Conservation (phyloP, 2,797 vertebrate genomes). For the Cirrhinus molitorella region DNA sequence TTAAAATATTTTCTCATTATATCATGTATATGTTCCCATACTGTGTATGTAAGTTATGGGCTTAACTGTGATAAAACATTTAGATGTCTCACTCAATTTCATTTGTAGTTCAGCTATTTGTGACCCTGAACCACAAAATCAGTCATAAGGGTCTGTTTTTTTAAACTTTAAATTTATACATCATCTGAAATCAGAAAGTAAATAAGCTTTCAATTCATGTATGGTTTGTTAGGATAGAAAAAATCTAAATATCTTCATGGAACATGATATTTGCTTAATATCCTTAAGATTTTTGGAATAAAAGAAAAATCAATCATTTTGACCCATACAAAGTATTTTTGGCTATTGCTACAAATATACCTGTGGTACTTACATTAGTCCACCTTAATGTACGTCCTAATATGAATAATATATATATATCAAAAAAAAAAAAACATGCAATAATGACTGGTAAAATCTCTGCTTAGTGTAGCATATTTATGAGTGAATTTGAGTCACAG, state of each 20-base stretch:
- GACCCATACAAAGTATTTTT: too few relatives aligned
- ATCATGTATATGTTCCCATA: background rate
- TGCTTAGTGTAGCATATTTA: constrained; percentile 5
- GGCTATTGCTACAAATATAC: too few relatives aligned
- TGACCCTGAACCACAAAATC: too few relatives aligned
- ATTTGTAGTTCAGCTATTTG: background rate
- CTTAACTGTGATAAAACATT: background rate
- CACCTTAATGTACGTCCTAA: background rate
- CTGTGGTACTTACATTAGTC: background rate
- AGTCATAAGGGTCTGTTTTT: too few relatives aligned
- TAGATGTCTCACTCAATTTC: background rate
- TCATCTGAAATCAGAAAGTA: too few relatives aligned
- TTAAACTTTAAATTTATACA: too few relatives aligned
- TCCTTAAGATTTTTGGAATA: too few relatives aligned
- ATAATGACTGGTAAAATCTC: constrained; percentile 7
- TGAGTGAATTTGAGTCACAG: constrained; percentile 27
- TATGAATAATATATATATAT: background rate
- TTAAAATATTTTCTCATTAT: background rate
- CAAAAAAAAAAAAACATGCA: background rate
- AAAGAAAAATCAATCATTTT: too few relatives aligned
- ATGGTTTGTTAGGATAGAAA: too few relatives aligned
- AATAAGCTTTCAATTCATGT: too few relatives aligned
- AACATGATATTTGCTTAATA: too few relatives aligned
- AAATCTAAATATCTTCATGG: too few relatives aligned
- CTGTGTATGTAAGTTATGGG: background rate